Percentiles rank a stretch among this genome's conserved stretches.
phyloP scores from a whole-genome alignment of 2,113 vertebrate genomes.

The Tachuris rubrigastra region DNA sequence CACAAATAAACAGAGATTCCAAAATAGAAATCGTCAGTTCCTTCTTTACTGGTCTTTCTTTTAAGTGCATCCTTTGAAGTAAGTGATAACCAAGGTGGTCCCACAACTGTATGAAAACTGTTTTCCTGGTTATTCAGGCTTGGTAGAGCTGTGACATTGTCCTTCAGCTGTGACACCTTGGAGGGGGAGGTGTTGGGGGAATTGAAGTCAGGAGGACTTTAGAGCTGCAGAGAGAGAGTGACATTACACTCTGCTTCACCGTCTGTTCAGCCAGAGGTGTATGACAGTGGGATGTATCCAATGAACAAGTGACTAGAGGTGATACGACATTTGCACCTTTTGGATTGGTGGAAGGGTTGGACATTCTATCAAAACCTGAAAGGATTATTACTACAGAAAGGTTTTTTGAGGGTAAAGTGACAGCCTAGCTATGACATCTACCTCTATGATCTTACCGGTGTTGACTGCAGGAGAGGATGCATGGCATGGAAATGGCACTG shows the following conservation, averaged over 20 bases:
- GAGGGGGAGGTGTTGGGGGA: not conserved
- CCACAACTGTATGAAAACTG: not conserved
- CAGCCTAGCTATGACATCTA: not conserved
- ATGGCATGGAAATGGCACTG: not conserved
- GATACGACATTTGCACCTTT: not conserved
- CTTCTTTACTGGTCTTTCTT: not conserved
- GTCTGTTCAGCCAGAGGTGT: not conserved
- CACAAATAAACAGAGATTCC: not conserved
- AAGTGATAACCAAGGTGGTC: not conserved
- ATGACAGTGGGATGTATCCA: rapidly evolving
- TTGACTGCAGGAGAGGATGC: not conserved
- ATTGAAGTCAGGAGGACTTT: not conserved
- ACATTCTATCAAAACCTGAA: not conserved
- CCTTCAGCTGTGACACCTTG: not conserved
- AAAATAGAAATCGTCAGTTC: not conserved
- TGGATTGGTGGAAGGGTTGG: rapidly evolving
- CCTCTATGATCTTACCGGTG: not conserved
- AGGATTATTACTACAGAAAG: not conserved
- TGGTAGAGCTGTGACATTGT: not conserved
- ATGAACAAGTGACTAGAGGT: not conserved
- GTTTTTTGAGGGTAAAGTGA: not conserved
- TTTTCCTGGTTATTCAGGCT: not conserved
- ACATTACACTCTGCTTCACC: not conserved
- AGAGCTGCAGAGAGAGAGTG: not conserved
- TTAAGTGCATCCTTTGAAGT: not conserved